Evolutionary conservation across 2,113 vertebrate species (phyloP), one percentile per base, ranked within the genome.

Genomic region (Brachypteracias leptosomus): DNA sequence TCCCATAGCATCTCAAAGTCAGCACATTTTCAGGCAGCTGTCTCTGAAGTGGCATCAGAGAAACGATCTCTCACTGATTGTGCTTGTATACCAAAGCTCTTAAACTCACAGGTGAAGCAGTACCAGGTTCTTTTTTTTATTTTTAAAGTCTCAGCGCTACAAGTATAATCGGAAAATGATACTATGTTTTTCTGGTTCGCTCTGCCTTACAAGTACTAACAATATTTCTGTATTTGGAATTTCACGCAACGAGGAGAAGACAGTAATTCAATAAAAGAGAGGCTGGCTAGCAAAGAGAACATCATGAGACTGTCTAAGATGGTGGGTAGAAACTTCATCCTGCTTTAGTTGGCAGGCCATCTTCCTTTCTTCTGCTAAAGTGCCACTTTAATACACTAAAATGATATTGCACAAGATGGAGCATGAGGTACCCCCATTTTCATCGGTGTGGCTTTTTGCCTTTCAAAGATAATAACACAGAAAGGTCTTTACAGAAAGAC

Each of bases 371-470:
- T 90, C 35, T 40, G 52, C 24, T 46, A 3, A 83, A 81, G 16
- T 25, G 25, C 6, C 62, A 29, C 7, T 81, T 87, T 4, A 65
- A 55, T 68, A 70, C 28, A 47, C 55, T 55, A 8, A 88, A 93
- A 26, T 0, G 1, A 38, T 47, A 73, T 58, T 3, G 35, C 4
- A 46, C 25, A 59, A 77, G 36, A 79, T 21, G 49, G 16, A 90
- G 35, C 47, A 85, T 16, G 47, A 78, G 57, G 21, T 14, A 46
- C 51, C 42, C 42, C 42, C 42, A 15, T 42, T 42, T 85, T 76
- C 2, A 0, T 17, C 17, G 33, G 10, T 47, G 16, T 10, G 16
- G 0, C 4, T 33, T 33, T 81, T 49, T 79, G 49, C 18, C 18
- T 63, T 51, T 62, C 42, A 88, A 82, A 91, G 40, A 35, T 51